Conservation (phyloP, 2,113 vertebrate genomes). For the Empidonax alnorum region DNA sequence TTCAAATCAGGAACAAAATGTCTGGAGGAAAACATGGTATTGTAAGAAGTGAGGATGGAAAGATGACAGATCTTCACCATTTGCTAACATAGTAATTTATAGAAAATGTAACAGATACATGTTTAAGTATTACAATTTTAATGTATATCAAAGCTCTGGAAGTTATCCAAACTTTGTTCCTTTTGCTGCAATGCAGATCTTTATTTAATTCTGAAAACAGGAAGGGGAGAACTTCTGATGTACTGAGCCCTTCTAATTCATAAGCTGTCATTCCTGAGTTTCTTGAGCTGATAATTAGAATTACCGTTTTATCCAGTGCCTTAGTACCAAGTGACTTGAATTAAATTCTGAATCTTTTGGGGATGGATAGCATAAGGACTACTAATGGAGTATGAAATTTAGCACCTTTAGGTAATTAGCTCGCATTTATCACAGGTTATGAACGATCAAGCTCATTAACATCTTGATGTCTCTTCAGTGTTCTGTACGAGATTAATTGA, state of each 20-base stretch:
- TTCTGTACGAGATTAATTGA: neutral
- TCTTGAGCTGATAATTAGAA: slow-evolving; percentile 45
- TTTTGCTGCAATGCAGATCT: slow-evolving; percentile 17
- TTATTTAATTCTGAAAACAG: neutral
- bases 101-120: neutral
- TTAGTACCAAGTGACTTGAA: slow-evolving; percentile 42
- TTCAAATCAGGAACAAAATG: neutral
- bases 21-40: neutral
- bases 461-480: slow-evolving; percentile 2
- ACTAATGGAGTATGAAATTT: slow-evolving; percentile 55
- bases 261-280: neutral
- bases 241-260: neutral
- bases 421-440: slow-evolving; percentile 48
- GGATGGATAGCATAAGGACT: slow-evolving; percentile 41
- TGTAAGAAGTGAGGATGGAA: neutral
- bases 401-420: slow-evolving; percentile 51
- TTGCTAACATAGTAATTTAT: neutral
- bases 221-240: neutral
- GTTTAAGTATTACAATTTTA: neutral
- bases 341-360: slow-evolving; percentile 58
- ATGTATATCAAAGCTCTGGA: neutral
- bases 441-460: slow-evolving; percentile 52
- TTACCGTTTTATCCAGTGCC: slow-evolving; percentile 18
- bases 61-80: neutral
- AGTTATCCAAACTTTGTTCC: neutral